These are phyloP conservation scores for Encarsia formosa DNA, from an alignment of 2,888 invertebrate species.

Conservation along the genomic window DNA sequence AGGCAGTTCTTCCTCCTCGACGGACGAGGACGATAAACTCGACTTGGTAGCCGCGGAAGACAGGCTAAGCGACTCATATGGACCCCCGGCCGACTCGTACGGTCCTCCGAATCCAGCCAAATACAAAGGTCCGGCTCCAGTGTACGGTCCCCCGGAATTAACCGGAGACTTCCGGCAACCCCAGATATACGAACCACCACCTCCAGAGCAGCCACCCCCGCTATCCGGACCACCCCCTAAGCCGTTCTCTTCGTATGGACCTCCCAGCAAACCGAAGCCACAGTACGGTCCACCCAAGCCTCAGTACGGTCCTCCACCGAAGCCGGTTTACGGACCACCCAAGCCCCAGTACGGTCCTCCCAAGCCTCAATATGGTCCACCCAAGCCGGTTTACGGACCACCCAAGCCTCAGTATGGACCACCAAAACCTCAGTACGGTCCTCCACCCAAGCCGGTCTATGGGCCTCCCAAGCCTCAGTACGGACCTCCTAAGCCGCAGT, in stretches of 20 bases:
- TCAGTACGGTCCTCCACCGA: slow-evolving; percentile 42
- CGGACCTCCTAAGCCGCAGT: slow-evolving; percentile 49
- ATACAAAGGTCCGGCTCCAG: slow-evolving; percentile 45
- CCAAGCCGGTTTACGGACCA: slow-evolving; percentile 50
- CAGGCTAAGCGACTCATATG: slow-evolving; percentile 41
- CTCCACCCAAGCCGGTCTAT: slow-evolving; percentile 29
- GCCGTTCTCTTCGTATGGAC: slow-evolving; percentile 37
- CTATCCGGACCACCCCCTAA: slow-evolving; percentile 51
- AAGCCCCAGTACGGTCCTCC: slow-evolving; percentile 32
- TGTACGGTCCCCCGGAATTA: slow-evolving; percentile 51
- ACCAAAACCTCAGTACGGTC: slow-evolving; percentile 44
- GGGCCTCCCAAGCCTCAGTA: slow-evolving; percentile 34
- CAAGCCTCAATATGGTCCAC: slow-evolving; percentile 37
- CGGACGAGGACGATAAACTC: slow-evolving; percentile 32
- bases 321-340: slow-evolving; percentile 40
- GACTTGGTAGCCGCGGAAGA: slow-evolving; percentile 39
- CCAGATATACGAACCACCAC: slow-evolving; percentile 55
- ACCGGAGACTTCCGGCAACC: slow-evolving; percentile 47
- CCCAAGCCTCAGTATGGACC: slow-evolving; percentile 49
- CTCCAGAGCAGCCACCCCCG: slow-evolving; percentile 47
- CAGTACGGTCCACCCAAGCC: slow-evolving; percentile 54
- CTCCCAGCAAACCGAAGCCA: slow-evolving; percentile 35
- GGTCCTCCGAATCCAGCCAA: slow-evolving; percentile 41
- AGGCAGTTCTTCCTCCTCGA: slow-evolving; percentile 26
- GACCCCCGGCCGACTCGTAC: slow-evolving; percentile 41